Conservation (phyloP, 2,797 vertebrate genomes). For the Phoxinus dragarum region DNA sequence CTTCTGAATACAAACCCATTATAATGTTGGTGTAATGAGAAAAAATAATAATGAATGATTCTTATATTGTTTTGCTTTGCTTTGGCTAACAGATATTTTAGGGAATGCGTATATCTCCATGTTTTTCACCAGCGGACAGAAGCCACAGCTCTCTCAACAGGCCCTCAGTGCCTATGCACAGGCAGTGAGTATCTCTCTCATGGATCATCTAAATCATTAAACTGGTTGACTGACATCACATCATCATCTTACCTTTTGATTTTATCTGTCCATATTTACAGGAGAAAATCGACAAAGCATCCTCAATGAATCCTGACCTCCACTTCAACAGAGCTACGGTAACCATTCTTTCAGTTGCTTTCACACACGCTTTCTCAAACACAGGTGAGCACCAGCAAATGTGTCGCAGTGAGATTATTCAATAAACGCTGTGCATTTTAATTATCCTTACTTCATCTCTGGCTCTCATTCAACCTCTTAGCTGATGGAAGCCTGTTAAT, state of each 20-base stretch:
- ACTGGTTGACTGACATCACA: neutral
- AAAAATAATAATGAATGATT: neutral
- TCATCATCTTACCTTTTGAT: slow-evolving; percentile 21
- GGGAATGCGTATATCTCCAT: slow-evolving; percentile 91
- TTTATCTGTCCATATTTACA: slow-evolving; percentile 58
- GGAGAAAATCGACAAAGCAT: slow-evolving; percentile 87
- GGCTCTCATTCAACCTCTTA: neutral
- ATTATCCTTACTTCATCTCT: neutral
- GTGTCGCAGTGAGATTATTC: neutral
- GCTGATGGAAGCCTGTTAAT: neutral
- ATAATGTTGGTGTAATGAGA: neutral
- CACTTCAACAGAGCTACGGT: slow-evolving; percentile 87
- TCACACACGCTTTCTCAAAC: neutral
- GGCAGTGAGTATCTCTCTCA: slow-evolving; percentile 80
- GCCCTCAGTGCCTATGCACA: slow-evolving; percentile 89
- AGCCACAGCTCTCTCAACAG: slow-evolving; percentile 89
- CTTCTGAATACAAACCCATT: neutral
- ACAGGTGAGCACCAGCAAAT: neutral
- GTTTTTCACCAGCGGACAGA: slow-evolving; percentile 90
- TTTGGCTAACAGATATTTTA: slow-evolving; percentile 82
- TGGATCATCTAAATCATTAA: neutral
- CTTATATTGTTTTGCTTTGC: neutral
- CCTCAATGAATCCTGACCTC: slow-evolving; percentile 86
- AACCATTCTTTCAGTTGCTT: slow-evolving; percentile 15
- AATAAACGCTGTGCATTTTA: neutral